These are phyloP conservation scores for Pomacea canaliculata DNA, from an alignment of 2,888 invertebrate species.

Conservation along the genomic window DNA sequence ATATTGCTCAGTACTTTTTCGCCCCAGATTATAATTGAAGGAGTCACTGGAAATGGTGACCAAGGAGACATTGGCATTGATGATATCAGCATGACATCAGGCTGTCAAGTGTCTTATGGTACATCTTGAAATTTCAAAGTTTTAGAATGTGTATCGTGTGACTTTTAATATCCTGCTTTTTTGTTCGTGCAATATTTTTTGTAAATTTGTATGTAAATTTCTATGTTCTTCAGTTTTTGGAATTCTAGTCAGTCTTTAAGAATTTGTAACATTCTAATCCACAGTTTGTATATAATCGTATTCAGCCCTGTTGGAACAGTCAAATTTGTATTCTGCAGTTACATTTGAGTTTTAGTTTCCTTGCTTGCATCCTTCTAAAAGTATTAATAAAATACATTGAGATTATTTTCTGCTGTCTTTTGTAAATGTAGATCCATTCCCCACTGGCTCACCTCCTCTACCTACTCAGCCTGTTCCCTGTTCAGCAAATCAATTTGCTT, in stretches of 20 bases:
- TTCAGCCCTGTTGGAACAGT: too few species aligned
- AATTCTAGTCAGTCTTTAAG: slow-evolving; percentile 26
- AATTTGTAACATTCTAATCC: slow-evolving; percentile 26
- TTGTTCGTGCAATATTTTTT: too few species aligned
- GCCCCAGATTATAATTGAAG: slow-evolving; percentile 57
- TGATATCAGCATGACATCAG: slow-evolving; percentile 63
- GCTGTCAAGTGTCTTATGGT: slow-evolving; percentile 46
- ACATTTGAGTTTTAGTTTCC: too few species aligned
- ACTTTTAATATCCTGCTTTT: too few species aligned
- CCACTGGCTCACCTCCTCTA: slow-evolving; percentile 45
- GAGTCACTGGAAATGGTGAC: slow-evolving; percentile 44
- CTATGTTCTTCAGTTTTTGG: too few species aligned
- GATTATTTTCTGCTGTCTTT: too few species aligned
- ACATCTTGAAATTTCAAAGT: too few species aligned
- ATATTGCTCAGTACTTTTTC: slow-evolving; percentile 36
- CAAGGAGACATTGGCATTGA: slow-evolving; percentile 62
- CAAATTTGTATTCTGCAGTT: too few species aligned
- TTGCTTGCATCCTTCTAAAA: too few species aligned
- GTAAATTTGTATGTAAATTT: too few species aligned
- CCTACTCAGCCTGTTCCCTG: slow-evolving; percentile 41
- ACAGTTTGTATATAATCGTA: too few species aligned
- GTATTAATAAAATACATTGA: background rate
- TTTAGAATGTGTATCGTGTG: slow-evolving; percentile 1
- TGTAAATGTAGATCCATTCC: slow-evolving; percentile 19
- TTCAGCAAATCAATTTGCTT: slow-evolving; percentile 47